Evolutionary conservation across 2,797 vertebrate genomes (phyloP), one percentile per base, ranked within the genome.

Genomic region (Microchirus variegatus): DNA sequence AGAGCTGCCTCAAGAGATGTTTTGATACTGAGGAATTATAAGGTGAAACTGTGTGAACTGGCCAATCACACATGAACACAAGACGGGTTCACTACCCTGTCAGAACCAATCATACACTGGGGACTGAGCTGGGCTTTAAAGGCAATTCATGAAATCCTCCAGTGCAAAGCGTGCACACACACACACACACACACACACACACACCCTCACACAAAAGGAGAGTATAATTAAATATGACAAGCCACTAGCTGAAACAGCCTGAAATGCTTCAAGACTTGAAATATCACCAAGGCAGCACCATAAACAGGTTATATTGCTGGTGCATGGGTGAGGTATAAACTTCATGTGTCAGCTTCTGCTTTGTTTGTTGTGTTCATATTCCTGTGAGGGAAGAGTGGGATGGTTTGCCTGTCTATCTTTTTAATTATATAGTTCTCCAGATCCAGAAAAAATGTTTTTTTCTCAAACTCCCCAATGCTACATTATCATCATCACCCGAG

Each of bases 211-310:
- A 10, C 3, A 1, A 7, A 41, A 10, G 19, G 12, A 35, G 81
- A 79, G 42, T 18, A 9, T 83, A 77, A 89, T 84, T 58, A 59
- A 78, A 85, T 68, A 55, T 87, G 85, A 83, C 78, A 82, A 73
- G 80, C 66, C 70, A 73, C 50, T 9, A 66, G 67, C 67, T 52
- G 63, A 75, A 82, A 75, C 58, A 73, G 69, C 56, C 62, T 26
- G 66, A 75, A 73, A 81, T 66, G 67, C 67, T 73, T 42, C 66
- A 70, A 67, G 73, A 79, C 70, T 70, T 69, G 55, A 80, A 81
- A 70, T 76, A 85, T 76, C 66, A 80, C 67, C n/a, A 56, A 63
- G 65, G 64, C 57, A 74, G 17, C 9, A 2, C 45, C 54, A 41
- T 64, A 75, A 67, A 80, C 67, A 79, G 49, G 59, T 63, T 58